These are phyloP conservation scores for Autographa pulchrina DNA, from an alignment of 2,888 invertebrate species.

Conservation along the genomic window DNA sequence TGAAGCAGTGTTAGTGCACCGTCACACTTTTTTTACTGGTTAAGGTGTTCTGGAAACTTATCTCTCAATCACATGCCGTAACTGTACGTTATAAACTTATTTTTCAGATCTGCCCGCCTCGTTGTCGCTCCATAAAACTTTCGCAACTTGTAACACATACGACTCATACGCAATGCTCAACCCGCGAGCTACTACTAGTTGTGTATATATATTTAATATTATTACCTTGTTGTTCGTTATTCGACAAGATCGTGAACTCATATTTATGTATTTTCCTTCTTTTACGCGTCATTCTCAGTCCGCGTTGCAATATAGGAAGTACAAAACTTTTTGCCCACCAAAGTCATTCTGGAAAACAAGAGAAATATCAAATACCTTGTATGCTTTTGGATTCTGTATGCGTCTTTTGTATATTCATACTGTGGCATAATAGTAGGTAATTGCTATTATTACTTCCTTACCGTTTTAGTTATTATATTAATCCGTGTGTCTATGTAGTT, in stretches of 20 bases:
- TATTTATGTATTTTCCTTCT: conserved; percentile 31
- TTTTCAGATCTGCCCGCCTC: conserved; percentile 74
- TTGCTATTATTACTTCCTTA: conserved; percentile 39
- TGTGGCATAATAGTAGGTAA: conserved; percentile 21
- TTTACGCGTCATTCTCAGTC: conserved; percentile 1
- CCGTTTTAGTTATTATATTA: conserved; percentile 14
- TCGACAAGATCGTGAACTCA: conserved; percentile 26
- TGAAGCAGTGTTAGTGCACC: conserved; percentile 79
- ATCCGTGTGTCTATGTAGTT: conserved; percentile 14
- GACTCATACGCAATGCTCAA: conserved; percentile 57
- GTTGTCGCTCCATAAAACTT: conserved; percentile 73
- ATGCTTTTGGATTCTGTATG: conserved; percentile 7
- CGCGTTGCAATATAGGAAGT: background rate
- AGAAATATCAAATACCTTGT: conserved; percentile 3
- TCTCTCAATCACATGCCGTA: conserved; percentile 77
- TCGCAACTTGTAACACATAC: conserved; percentile 69
- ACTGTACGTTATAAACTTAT: conserved; percentile 73
- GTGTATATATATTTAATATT: conserved; percentile 45
- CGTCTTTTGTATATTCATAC: conserved; percentile 22
- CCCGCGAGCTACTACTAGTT: conserved; percentile 36
- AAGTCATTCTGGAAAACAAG: background rate
- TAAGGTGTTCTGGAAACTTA: conserved; percentile 85
- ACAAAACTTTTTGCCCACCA: conserved; percentile 9
- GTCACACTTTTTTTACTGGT: conserved; percentile 82
- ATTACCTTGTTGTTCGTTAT: conserved; percentile 47